Evolutionary conservation across 2,113 vertebrate species (phyloP).

Genomic region (Pontoporia blainvillei): DNA sequence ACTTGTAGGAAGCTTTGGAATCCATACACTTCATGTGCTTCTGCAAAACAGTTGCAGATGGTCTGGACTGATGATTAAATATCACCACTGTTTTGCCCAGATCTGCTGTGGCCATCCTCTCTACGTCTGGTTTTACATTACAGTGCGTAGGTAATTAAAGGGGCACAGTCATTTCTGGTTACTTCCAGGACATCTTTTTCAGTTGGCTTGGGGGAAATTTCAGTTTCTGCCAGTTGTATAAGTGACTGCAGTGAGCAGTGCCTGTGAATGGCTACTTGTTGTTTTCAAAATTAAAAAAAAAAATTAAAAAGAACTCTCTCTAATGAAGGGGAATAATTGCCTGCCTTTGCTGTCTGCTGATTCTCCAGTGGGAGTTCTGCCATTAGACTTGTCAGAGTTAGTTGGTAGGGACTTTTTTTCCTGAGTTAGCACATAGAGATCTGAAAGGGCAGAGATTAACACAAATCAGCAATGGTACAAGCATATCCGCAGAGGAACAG

Average conservation of each 20-base stretch:
- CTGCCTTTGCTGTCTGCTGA: neutral
- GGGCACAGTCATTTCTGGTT: constrained; percentile 48
- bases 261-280: constrained; percentile 38
- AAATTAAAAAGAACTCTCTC: neutral
- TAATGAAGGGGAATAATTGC: constrained; percentile 47
- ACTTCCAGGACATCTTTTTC: constrained; percentile 39
- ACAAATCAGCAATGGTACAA: neutral
- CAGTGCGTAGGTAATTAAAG: constrained; percentile 63
- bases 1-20: constrained; percentile 64
- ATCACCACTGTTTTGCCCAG: constrained; percentile 65
- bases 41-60: constrained; percentile 80
- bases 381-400: neutral
- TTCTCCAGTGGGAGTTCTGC: constrained; percentile 22
- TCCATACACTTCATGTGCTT: constrained; percentile 67
- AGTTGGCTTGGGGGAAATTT: constrained; percentile 10
- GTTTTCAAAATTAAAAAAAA: constrained; percentile 35
- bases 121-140: constrained; percentile 49
- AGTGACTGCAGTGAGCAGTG: constrained; percentile 10
- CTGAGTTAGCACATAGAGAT: neutral
- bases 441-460: neutral
- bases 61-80: constrained; percentile 76
- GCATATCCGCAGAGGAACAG: constrained; percentile 35
- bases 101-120: constrained; percentile 46
- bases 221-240: constrained; percentile 18
- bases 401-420: constrained; percentile 34